Percentiles rank a stretch among this genome's conserved stretches.
Conservation (phyloP, 1,140 invertebrate species). For the Drosophila santomea region DNA sequence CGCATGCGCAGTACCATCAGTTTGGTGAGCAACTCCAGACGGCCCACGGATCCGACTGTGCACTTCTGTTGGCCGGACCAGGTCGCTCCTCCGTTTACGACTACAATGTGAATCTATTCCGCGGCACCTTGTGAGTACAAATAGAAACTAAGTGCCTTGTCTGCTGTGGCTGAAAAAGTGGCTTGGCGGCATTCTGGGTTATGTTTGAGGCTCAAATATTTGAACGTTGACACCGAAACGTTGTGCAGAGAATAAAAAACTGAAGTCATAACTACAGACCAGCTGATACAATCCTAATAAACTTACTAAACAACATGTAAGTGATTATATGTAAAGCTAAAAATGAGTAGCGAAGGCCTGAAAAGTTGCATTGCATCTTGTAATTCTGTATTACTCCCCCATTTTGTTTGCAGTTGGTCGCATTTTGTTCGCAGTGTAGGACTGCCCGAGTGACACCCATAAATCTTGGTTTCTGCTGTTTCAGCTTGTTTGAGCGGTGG, state of each 20-base stretch:
- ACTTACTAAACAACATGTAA: not conserved
- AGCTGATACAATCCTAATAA: not conserved
- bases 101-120: conserved; percentile 92
- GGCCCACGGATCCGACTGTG: conserved; percentile 87
- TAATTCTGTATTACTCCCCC: too few species aligned
- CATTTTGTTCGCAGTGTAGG: conserved; percentile 8
- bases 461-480: conserved; percentile 26
- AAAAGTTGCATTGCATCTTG: too few species aligned
- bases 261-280: not conserved
- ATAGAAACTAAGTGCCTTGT: conserved; percentile 33
- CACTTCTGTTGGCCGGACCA: conserved; percentile 89
- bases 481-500: conserved; percentile 42
- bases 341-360: too few species aligned
- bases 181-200: conserved; percentile 53
- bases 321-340: not conserved
- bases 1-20: conserved; percentile 75
- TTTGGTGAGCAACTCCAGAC: conserved; percentile 77
- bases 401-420: not conserved
- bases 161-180: conserved; percentile 19
- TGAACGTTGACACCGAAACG: conserved; percentile 46
- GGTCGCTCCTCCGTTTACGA: conserved; percentile 92
- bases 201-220: conserved; percentile 60
- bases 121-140: conserved; percentile 88
- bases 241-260: conserved; percentile 4
- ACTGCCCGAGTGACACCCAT: conserved; percentile 23